Evolutionary conservation across 2,888 invertebrate genomes (phyloP).

Genomic region (Sthenelais limicola): DNA sequence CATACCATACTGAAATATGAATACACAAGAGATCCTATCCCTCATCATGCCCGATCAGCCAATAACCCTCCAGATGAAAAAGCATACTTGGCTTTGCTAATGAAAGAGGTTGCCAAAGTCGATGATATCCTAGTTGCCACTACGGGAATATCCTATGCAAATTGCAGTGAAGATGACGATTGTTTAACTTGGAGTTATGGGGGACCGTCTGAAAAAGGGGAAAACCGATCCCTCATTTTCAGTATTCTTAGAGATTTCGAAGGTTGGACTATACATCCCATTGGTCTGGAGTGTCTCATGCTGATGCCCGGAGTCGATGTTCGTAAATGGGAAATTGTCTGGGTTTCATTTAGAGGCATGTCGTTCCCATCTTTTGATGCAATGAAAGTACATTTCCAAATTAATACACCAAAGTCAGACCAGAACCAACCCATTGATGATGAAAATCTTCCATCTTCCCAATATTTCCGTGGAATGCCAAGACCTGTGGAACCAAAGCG

Average conservation of each 20-base stretch:
- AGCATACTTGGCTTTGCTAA: too few species aligned
- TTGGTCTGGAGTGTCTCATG: constrained; percentile 6
- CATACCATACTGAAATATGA: background rate
- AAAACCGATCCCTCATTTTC: background rate
- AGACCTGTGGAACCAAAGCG: background rate
- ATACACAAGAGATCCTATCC: constrained; percentile 13
- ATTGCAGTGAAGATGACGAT: background rate
- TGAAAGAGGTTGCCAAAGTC: too few species aligned
- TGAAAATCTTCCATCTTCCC: background rate
- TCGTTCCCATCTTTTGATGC: constrained; percentile 30
- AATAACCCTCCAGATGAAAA: background rate
- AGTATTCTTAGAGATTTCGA: background rate
- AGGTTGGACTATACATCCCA: background rate
- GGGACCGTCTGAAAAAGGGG: background rate
- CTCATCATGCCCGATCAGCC: background rate
- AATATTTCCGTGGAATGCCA: constrained; percentile 17
- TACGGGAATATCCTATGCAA: background rate
- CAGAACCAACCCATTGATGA: too few species aligned
- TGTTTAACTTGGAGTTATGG: background rate
- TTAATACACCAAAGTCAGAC: too few species aligned
- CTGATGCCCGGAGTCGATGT: background rate
- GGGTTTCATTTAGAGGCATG: constrained; percentile 34
- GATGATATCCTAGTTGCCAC: too few species aligned
- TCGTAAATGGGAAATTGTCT: constrained; percentile 21
- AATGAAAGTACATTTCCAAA: background rate